phyloP scores from a whole-genome alignment of 2,797 vertebrate species.

The Apogon talboti region DNA sequence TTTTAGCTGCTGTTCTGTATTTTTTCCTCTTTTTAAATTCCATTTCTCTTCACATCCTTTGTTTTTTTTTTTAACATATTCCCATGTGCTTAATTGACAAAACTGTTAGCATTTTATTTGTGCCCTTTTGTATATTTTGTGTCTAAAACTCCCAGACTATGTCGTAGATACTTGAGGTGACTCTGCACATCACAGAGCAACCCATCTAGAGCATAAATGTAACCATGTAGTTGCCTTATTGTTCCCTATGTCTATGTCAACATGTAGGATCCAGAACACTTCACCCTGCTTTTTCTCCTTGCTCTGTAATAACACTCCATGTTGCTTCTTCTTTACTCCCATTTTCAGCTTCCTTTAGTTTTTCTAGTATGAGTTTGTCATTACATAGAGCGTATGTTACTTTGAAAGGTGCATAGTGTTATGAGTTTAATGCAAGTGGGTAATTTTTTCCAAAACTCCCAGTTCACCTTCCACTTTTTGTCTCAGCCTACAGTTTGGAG shows the following conservation, averaged over 20 bases:
- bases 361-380: slow-evolving; percentile 40
- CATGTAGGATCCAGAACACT: slow-evolving; percentile 82
- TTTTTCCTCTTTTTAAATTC: neutral
- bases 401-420: slow-evolving; percentile 9
- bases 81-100: slow-evolving; percentile 18
- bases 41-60: no score
- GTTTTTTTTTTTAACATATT: neutral
- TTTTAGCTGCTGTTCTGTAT: slow-evolving; percentile 14
- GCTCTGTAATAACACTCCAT: slow-evolving; percentile 38
- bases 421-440: neutral
- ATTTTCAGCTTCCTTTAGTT: slow-evolving; percentile 55
- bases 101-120: slow-evolving; percentile 21
- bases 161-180: slow-evolving; percentile 4
- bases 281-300: slow-evolving; percentile 22
- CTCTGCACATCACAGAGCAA: slow-evolving; percentile 25
- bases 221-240: slow-evolving; percentile 38
- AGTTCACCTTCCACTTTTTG: slow-evolving; percentile 11
- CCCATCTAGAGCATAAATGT: slow-evolving; percentile 25
- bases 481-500: slow-evolving; percentile 6
- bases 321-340: slow-evolving; percentile 40
- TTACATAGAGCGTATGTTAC: slow-evolving; percentile 3
- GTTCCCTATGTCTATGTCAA: slow-evolving; percentile 42
- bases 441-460: slow-evolving; percentile 3
- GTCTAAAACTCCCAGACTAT: slow-evolving; percentile 17
- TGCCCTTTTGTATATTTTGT: slow-evolving; percentile 30